Evolutionary conservation across 2,888 invertebrate genomes (phyloP), one percentile per base, ranked within the genome.

Genomic region (Zootermopsis nevadensis): DNA sequence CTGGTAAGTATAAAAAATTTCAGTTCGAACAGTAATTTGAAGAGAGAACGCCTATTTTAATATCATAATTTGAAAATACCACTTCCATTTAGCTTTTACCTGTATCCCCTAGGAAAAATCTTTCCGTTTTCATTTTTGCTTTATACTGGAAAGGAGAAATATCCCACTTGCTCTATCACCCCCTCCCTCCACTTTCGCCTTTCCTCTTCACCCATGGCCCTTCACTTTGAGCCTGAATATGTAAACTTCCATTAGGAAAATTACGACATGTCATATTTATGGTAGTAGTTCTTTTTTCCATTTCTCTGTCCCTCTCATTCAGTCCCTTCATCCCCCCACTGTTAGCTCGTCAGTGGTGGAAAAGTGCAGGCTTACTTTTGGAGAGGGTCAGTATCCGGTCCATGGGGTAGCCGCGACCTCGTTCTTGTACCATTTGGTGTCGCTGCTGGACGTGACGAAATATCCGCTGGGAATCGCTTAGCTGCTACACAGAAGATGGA

Each of bases 241-340:
- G 77, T 82, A 82, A 82, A 82, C 67, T 82, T 84, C 84, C 84
- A 84, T 84, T 84, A 84, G 84, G 82, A 84, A 84, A 82, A 84
- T 84, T 82, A 84, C 82, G 76, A 80, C 80, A 82, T 84, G 82
- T 77, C 80, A 82, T 84, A 84, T 84, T 84, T 82, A 84, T 82
- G 80, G 72, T 72, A 53, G 83, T 35, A 72, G 74, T 77, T 81
- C 19, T 72, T 77, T 77, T 76, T 76, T 1, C 38, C 27, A n/a
- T 76, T n/a, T 77, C 30, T 38, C 10, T 33, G 24, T 31, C 79
- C n/a, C 79, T 60, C 35, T 66, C 60, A 27, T 33, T 79, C 60
- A 66, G 55, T 60, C 79, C 74, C n/a, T 24, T 22, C 74, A 74
- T 38, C 38, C 38, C 74, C 74, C 60, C 38, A 38, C 38, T n/a